Conservation (phyloP, 2,888 invertebrate species). For the Orthosia cruda region DNA sequence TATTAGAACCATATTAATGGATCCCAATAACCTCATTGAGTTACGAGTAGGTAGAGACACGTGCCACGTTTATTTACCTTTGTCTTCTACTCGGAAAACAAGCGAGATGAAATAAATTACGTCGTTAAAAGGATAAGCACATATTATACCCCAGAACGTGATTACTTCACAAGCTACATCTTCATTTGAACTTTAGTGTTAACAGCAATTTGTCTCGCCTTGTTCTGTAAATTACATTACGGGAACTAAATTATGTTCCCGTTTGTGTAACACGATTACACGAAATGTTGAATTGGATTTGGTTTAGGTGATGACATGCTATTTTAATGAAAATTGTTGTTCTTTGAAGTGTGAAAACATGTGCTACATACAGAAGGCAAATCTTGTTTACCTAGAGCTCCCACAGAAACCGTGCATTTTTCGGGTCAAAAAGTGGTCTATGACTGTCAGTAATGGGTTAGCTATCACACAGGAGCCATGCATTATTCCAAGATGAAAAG, state of each 20-base stretch:
- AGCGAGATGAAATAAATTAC: constrained; percentile 17
- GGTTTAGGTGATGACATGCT: constrained; percentile 11
- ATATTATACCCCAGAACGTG: constrained; percentile 23
- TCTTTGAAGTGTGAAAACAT: background rate
- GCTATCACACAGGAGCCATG: no score
- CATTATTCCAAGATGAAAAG: no score
- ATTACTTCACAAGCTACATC: constrained; percentile 34
- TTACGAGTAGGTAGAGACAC: no score
- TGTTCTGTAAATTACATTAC: constrained; percentile 41
- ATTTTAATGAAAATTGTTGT: constrained; percentile 2
- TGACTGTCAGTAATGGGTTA: no score
- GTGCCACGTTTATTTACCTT: background rate
- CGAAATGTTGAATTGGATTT: constrained; percentile 25
- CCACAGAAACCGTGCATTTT: no score
- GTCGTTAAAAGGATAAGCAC: constrained; percentile 13
- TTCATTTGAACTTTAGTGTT: constrained; percentile 49
- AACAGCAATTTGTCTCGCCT: constrained; percentile 35
- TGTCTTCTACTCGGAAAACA: background rate
- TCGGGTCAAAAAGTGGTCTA: no score
- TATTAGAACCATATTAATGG: background rate
- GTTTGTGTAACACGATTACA: constrained; percentile 39
- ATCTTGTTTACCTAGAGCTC: no score
- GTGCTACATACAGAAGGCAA: no score
- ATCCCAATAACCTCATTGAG: background rate
- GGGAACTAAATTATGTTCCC: constrained; percentile 21